phyloP scores from a whole-genome alignment of 2,113 vertebrate species.

The Podarcis cretensis region DNA sequence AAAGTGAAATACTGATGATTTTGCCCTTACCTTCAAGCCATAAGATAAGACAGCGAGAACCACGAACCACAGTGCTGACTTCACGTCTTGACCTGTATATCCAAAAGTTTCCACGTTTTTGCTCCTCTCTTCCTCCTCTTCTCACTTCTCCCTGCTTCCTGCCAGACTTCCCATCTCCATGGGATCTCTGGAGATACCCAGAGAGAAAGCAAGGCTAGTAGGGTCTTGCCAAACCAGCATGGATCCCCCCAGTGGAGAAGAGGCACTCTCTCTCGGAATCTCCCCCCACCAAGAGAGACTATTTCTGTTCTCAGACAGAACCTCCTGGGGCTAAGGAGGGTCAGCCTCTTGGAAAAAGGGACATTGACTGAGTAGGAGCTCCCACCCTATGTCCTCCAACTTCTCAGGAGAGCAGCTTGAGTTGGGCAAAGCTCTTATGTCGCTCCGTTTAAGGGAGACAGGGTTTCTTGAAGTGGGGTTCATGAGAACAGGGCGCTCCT shows the following conservation, averaged over 20 bases:
- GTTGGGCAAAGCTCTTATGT: constrained; percentile 23
- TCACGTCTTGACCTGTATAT: constrained; percentile 31
- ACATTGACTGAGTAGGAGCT: too few relatives aligned
- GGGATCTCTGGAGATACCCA: neutral
- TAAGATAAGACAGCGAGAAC: constrained; percentile 70
- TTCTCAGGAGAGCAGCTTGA: too few relatives aligned
- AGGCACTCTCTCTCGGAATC: neutral
- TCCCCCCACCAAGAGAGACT: neutral
- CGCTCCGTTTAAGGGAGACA: constrained; percentile 39
- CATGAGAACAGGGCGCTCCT: neutral
- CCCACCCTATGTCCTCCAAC: neutral
- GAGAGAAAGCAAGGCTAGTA: neutral
- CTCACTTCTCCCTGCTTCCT: neutral
- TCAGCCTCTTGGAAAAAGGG: neutral
- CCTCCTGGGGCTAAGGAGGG: neutral
- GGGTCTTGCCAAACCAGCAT: neutral
- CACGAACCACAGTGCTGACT: neutral
- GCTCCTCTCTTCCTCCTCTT: neutral
- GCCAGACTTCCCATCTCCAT: neutral
- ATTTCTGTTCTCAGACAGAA: rapidly evolving
- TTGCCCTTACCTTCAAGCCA: constrained; percentile 84
- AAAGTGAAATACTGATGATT: neutral
- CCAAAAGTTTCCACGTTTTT: constrained; percentile 45
- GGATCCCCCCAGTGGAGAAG: rapidly evolving
- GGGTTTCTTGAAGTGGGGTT: constrained; percentile 13